These are phyloP conservation scores for Streptopelia turtur DNA, from an alignment of 2,797 vertebrate genomes.

Conservation along the genomic window DNA sequence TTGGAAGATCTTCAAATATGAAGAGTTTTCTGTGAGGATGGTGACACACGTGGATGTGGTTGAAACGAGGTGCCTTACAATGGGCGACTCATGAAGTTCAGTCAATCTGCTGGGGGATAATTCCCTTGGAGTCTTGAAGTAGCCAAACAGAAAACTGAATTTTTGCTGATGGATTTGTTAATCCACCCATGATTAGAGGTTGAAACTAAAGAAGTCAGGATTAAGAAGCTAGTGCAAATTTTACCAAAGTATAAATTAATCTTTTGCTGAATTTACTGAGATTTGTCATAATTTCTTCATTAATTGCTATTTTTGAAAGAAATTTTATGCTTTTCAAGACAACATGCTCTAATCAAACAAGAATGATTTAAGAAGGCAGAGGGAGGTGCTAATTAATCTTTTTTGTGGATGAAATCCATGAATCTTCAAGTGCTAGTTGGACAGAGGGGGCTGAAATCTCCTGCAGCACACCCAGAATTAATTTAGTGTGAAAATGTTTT, in stretches of 20 bases:
- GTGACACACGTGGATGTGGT: not conserved
- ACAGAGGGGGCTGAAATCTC: not conserved
- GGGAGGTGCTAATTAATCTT: not conserved
- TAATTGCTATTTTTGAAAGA: rapidly evolving
- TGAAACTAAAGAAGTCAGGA: not conserved
- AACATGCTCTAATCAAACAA: not conserved
- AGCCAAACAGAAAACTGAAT: not conserved
- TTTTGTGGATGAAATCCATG: not conserved
- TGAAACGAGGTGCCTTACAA: not conserved
- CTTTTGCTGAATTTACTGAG: not conserved
- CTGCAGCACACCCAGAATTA: not conserved
- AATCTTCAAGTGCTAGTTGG: not conserved
- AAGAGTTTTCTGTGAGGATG: not conserved
- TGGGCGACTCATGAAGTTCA: not conserved
- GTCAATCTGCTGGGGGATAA: not conserved
- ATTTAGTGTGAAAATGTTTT: not conserved
- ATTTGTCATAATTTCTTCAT: not conserved
- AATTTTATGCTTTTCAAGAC: not conserved
- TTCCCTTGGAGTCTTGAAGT: not conserved
- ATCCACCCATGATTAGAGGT: not conserved
- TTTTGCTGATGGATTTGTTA: not conserved
- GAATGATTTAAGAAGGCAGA: not conserved
- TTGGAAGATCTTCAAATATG: not conserved
- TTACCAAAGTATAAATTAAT: not conserved
- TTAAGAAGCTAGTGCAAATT: not conserved